Evolutionary conservation across 2,888 invertebrate genomes (phyloP), one percentile per base, ranked within the genome.

Genomic region (Omphaloscelis lunosa): DNA sequence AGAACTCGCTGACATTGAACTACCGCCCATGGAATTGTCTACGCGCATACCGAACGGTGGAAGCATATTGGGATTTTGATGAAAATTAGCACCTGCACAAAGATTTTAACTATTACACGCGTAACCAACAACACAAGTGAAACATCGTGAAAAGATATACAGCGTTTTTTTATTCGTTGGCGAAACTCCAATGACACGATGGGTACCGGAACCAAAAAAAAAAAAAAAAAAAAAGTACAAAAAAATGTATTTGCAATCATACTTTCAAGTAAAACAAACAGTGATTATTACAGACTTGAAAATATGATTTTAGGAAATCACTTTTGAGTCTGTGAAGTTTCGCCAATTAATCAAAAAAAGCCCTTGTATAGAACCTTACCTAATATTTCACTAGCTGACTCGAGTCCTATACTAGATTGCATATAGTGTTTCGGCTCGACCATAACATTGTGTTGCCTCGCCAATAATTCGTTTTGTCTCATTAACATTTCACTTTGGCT

Each of bases 31-130:
- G 71, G 93, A 90, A 89, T 93, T 95, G 89, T 96, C 97, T 90
- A 96, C 93, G 72, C 97, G 95, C 96, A 96, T 96, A 88, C 97
- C 97, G 89, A 97, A 97, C 88, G 96, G 95, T 92, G 97, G 96
- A 92, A 96, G 95, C 92, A 96, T 95, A 92, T 94, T 95, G 89
- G 93, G 93, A 93, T 95, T 96, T 92, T 87, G 94, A 94, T 96
- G 96, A 92, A 92, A 96, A 96, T 96, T 96, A 96, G 96, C 96
- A 96, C 96, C 96, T 96, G 95, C 80, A 83, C 82, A 89, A 84
- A 88, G 72, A 86, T 81, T 74, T 56, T 66, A 76, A 39, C 71
- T 80, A 41, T 85, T 76, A 87, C 81, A 82, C 69, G 80, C 77
- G 63, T 63, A 56, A 62, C 39, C 51, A 72, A 72, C 84, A 75